A percentile compares a stretch with the other conserved stretches of the same genome.
phyloP scores from a whole-genome alignment of 2,797 vertebrate species.

The Liparis tanakae region DNA sequence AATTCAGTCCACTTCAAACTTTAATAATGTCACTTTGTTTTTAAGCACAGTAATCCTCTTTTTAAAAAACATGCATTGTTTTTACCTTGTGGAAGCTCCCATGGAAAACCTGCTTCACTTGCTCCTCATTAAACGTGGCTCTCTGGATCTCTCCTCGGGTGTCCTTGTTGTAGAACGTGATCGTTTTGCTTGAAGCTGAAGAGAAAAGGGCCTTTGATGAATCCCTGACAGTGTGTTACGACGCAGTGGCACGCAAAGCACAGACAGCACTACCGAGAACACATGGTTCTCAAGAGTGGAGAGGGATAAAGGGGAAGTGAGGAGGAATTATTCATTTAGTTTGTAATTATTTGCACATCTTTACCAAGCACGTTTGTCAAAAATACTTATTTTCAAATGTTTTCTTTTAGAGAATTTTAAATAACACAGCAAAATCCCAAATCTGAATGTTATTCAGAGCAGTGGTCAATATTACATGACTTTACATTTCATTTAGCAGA shows the following conservation, averaged over 20 bases:
- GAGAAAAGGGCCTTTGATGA: conserved; percentile 70
- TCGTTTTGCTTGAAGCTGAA: conserved; percentile 92
- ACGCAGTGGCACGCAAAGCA: conserved; percentile 63
- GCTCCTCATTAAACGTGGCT: conserved; percentile 90
- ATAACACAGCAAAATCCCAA: conserved; percentile 10
- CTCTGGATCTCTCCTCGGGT: conserved; percentile 93
- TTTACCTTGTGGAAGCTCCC: conserved; percentile 99
- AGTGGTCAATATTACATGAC: background rate
- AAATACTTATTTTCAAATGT: conserved; percentile 25
- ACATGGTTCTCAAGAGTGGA: conserved; percentile 48
- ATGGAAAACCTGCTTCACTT: conserved; percentile 94
- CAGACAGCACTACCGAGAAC: conserved; percentile 55
- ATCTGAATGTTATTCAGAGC: conserved; percentile 1
- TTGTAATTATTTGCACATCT: conserved; percentile 48
- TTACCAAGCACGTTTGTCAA: conserved; percentile 36
- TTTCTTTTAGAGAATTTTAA: background rate
- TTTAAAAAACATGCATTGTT: conserved; percentile 28
- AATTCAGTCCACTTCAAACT: conserved; percentile 19
- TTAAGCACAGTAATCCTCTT: background rate
- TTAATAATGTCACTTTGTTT: conserved; percentile 35
- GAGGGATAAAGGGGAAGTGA: conserved; percentile 31
- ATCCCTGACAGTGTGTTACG: conserved; percentile 55
- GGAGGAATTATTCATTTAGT: conserved; percentile 38
- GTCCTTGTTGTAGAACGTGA: conserved; percentile 98
- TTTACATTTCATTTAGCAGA: no score